phyloP scores from a whole-genome alignment of 2,113 vertebrate genomes.

The Leptodactylus fuscus region DNA sequence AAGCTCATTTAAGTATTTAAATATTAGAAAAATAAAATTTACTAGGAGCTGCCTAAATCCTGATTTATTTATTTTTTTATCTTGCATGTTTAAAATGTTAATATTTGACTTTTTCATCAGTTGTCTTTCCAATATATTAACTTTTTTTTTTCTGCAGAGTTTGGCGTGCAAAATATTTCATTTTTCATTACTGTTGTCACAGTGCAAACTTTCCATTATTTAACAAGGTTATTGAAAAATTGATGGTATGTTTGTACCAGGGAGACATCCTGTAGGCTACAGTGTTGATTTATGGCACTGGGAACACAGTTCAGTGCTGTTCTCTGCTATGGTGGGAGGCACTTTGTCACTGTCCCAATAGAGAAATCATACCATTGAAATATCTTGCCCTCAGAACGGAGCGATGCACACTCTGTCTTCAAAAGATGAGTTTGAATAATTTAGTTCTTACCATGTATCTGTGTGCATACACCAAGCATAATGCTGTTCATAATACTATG shows the following conservation, averaged over 20 bases:
- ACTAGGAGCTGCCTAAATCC: background rate
- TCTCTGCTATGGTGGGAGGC: conserved; percentile 67
- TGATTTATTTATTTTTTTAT: background rate
- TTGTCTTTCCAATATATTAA: conserved; percentile 58
- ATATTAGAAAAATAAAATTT: background rate
- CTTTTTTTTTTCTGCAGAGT: conserved; percentile 68
- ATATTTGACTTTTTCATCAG: background rate
- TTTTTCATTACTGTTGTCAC: conserved; percentile 87
- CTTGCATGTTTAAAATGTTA: background rate
- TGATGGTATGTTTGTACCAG: conserved; percentile 80
- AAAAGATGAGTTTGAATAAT: conserved; percentile 79
- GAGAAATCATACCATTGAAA: conserved; percentile 71
- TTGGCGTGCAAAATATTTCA: conserved; percentile 78
- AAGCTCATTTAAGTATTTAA: background rate
- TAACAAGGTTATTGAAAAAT: conserved; percentile 78
- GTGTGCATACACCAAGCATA: conserved; percentile 66
- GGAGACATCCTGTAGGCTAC: conserved; percentile 75
- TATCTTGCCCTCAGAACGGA: conserved; percentile 72
- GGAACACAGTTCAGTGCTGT: conserved; percentile 78
- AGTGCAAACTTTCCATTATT: conserved; percentile 83
- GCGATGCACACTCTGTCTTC: conserved; percentile 72
- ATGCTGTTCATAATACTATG: conserved; percentile 63
- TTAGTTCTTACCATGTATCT: conserved; percentile 76
- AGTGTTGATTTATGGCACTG: conserved; percentile 75
- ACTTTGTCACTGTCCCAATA: conserved; percentile 75